These are phyloP conservation scores for Diorhabda sublineata DNA, from an alignment of 1,140 invertebrate species.

Conservation along the genomic window DNA sequence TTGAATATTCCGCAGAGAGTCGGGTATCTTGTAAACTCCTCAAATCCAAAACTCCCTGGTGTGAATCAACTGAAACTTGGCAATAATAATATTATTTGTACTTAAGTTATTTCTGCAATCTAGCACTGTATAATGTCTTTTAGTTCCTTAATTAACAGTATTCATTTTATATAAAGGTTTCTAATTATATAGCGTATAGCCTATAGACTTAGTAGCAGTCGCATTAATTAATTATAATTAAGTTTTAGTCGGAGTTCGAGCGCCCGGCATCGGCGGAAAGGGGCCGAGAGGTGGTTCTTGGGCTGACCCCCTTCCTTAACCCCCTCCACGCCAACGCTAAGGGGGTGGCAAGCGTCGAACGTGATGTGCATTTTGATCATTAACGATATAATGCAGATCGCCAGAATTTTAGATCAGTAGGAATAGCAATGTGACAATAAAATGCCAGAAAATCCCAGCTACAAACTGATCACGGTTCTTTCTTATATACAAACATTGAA, in stretches of 20 bases:
- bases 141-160: constrained; percentile 57
- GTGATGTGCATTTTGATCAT: constrained; percentile 22
- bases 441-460: too few relatives aligned
- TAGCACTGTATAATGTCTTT: constrained; percentile 53
- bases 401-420: constrained; percentile 8
- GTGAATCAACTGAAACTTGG: constrained; percentile 20
- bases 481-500: too few relatives aligned
- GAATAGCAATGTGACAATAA: background rate
- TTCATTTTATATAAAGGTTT: constrained; percentile 60
- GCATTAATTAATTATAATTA: constrained; percentile 76
- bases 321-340: background rate
- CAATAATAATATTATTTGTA: constrained; percentile 33
- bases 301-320: background rate
- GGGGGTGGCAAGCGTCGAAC: constrained; percentile 18
- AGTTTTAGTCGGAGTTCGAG: constrained; percentile 67
- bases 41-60: constrained; percentile 10
- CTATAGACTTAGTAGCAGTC: constrained; percentile 52
- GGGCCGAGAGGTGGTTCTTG: constrained; percentile 7
- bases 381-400: constrained; percentile 22
- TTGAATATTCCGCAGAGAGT: constrained; percentile 6
- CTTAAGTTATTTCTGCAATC: constrained; percentile 47
- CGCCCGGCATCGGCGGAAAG: constrained; percentile 18
- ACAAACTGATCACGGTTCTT: too few relatives aligned
- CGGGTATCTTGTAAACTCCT: constrained; percentile 7
- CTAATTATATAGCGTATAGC: constrained; percentile 54